These are phyloP conservation scores for Penaeus monodon DNA, from an alignment of 2,888 invertebrate species.

Conservation along the genomic window DNA sequence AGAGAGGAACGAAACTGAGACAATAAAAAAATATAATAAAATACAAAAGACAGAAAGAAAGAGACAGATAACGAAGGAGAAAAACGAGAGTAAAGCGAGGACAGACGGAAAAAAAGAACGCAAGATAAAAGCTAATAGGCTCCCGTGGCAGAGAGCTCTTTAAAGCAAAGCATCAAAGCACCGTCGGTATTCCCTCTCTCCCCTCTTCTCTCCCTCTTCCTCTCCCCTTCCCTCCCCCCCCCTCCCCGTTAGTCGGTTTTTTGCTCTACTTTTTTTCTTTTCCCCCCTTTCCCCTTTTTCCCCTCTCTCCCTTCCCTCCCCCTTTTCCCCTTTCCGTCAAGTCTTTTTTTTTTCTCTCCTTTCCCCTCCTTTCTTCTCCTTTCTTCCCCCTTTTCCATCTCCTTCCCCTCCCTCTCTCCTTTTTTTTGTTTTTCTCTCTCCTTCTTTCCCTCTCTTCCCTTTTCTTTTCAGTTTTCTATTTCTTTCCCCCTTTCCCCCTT, in stretches of 20 bases:
- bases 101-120: neutral
- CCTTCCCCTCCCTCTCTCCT: neutral
- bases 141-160: neutral
- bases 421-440: neutral
- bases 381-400: neutral
- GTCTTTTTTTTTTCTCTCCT: neutral
- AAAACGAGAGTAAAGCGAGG: too few species aligned
- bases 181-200: neutral
- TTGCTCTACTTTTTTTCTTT: neutral
- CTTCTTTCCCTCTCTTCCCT: neutral
- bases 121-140: conserved; percentile 23
- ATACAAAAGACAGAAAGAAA: too few species aligned
- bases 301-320: neutral
- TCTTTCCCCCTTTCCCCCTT: too few species aligned
- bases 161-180: conserved; percentile 27
- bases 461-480: too few species aligned
- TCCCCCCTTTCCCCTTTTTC: neutral
- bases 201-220: neutral
- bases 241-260: neutral
- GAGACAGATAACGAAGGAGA: too few species aligned
- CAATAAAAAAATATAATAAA: too few species aligned
- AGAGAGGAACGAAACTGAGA: too few species aligned
- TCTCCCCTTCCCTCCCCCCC: neutral
- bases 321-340: neutral
- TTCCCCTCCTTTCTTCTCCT: neutral